A percentile compares a stretch with the other conserved stretches of the same genome.
These are phyloP conservation scores for Macquaria ambigua DNA, from an alignment of 2,113 vertebrate species.

Conservation along the genomic window DNA sequence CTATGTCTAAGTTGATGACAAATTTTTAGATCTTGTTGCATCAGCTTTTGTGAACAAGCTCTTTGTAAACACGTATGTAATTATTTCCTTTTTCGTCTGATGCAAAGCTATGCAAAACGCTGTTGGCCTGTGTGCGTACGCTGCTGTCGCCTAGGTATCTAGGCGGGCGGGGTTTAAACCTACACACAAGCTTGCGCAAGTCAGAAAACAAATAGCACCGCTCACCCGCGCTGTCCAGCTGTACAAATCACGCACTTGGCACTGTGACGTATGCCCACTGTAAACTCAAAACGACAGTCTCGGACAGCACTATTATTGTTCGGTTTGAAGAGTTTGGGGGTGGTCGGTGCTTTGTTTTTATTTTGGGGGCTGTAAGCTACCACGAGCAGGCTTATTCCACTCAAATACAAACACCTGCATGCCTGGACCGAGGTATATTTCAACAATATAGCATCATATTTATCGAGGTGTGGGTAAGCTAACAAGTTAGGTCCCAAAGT, in stretches of 20 bases:
- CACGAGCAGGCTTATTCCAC: not conserved
- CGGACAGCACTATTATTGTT: constrained; percentile 66
- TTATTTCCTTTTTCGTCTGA: constrained; percentile 56
- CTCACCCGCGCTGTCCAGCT: not conserved
- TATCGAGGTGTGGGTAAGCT: constrained; percentile 29
- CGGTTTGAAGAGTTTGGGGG: constrained; percentile 47
- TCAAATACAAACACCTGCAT: not conserved
- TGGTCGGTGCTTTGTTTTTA: constrained; percentile 46
- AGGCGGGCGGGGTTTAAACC: constrained; percentile 53
- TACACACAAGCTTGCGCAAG: fast-evolving
- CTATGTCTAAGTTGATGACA: not conserved
- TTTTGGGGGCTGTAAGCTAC: constrained; percentile 23
- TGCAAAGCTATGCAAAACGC: constrained; percentile 54
- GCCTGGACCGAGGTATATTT: not conserved
- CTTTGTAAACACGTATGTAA: constrained; percentile 9
- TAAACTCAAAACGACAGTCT: constrained; percentile 54
- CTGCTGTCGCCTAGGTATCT: fast-evolving
- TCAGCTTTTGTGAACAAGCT: constrained; percentile 10
- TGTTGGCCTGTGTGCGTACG: not conserved
- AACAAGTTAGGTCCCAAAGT: constrained; percentile 44
- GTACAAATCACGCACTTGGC: fast-evolving
- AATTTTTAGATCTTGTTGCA: not conserved
- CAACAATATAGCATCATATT: not conserved
- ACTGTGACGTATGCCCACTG: constrained; percentile 60
- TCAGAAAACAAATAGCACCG: not conserved